Evolutionary conservation across 1,140 invertebrate species (phyloP).

Genomic region (Mizuhopecten yessoensis): DNA sequence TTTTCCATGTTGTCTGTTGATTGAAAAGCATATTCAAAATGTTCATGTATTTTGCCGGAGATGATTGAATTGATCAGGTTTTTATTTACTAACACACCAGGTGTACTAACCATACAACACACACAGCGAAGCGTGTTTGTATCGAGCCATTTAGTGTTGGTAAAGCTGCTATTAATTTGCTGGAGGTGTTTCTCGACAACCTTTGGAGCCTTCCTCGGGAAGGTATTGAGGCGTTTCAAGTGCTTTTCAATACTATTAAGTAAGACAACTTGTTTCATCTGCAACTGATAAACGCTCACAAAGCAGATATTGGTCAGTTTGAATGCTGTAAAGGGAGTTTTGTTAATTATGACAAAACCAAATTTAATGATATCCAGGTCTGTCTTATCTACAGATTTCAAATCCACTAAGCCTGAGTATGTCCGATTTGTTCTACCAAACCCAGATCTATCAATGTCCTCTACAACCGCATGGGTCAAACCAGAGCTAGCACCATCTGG

Average conservation of each 20-base stretch:
- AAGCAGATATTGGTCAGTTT: not conserved
- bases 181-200: not conserved
- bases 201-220: too few species aligned
- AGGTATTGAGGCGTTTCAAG: not conserved
- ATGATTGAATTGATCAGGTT: not conserved
- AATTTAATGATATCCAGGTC: not conserved
- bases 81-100: not conserved
- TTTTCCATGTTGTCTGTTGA: too few species aligned
- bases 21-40: not conserved
- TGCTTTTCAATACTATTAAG: not conserved
- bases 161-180: not conserved
- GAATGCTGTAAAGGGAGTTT: not conserved
- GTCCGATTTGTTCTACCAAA: too few species aligned
- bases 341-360: not conserved
- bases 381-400: too few species aligned
- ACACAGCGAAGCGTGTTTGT: not conserved
- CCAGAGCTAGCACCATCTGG: too few species aligned
- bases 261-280: not conserved
- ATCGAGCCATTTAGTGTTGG: not conserved
- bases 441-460: too few species aligned
- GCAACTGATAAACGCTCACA: not conserved
- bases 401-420: too few species aligned
- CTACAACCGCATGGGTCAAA: too few species aligned
- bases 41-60: not conserved
- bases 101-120: not conserved